Evolutionary conservation across 2,797 vertebrate species (phyloP), one percentile per base, ranked within the genome.

Genomic region (Helicolenus hilgendorfi): DNA sequence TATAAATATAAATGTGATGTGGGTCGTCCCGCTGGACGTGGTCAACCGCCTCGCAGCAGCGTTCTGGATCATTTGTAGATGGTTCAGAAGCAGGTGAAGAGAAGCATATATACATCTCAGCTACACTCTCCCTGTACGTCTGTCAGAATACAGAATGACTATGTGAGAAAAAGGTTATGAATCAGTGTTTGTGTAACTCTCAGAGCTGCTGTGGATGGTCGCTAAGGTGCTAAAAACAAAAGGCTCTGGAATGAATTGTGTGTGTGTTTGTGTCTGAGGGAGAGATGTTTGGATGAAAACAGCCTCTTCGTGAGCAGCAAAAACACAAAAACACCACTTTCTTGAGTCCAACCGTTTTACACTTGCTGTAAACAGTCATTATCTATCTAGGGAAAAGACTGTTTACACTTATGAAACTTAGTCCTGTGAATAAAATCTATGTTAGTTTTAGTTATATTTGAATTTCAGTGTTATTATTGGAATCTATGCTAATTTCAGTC

Each of bases 331-430:
- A 76, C 81, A 84, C 56, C 64, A 77, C 29, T 64, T 84, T 81
- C 22, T 72, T 59, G 45, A 73, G 56, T 53, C 26, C 68, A 81
- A 31, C 55, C 29, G n/a, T 73, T 81, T 77, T 18, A 67, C 64
- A 71, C 59, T 85, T 29, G 55, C 71, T 83, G 75, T 82, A 85
- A 89, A 89, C 75, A 70, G 14, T 75, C 11, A 79, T 89, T 85
- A 53, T 20, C 45, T 53, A 71, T 85, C 45, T 72, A 26, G 55
- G 35, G 24, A 33, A 33, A 74, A 59, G 53, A 75, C 24, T 35
- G 78, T 82, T 81, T 77, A 72, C 33, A 63, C 26, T 49, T 55
- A 6, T 18, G 45, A 70, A 27, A 60, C 22, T 38, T 59, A 13
- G 55, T 38, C n/a, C 2, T 26, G 70, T 72, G 55, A 72, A 59